Evolutionary conservation across 2,888 invertebrate species (phyloP).

Genomic region (Steinernema scapterisci): DNA sequence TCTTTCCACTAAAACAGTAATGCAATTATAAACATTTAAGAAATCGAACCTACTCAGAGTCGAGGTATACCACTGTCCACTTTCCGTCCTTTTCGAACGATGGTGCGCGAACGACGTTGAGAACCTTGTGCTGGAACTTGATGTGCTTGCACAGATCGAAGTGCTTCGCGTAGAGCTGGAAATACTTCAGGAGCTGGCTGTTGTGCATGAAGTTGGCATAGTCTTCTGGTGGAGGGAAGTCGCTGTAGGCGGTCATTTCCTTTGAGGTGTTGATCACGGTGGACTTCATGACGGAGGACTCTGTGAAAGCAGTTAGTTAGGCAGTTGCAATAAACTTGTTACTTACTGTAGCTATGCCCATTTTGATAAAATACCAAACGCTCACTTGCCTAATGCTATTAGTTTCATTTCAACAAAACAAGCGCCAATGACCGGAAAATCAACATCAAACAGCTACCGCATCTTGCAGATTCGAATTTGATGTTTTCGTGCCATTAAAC

Average conservation of each 20-base stretch:
- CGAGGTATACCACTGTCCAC: constrained; percentile 36
- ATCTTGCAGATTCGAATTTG: too few relatives aligned
- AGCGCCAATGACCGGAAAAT: too few relatives aligned
- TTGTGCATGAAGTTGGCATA: constrained; percentile 70
- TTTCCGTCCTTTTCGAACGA: constrained; percentile 33
- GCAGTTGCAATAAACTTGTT: neutral
- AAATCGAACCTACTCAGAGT: constrained; percentile 21
- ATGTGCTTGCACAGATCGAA: constrained; percentile 37
- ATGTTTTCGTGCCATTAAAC: neutral
- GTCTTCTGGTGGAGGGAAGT: constrained; percentile 70
- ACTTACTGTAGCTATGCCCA: too few relatives aligned
- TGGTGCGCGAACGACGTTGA: constrained; percentile 21
- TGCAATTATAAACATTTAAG: neutral
- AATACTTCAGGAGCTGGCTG: constrained; percentile 42
- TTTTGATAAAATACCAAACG: too few relatives aligned
- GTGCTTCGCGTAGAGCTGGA: constrained; percentile 42
- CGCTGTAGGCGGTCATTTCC: constrained; percentile 68
- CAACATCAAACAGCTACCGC: too few relatives aligned
- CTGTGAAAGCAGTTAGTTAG: constrained; percentile 37
- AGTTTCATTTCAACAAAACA: too few relatives aligned
- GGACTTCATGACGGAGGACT: constrained; percentile 67
- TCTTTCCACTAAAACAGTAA: neutral
- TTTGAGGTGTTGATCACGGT: constrained; percentile 69
- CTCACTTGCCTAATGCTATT: too few relatives aligned
- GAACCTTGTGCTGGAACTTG: constrained; percentile 40